phyloP scores from a whole-genome alignment of 2,113 vertebrate genomes.

The Calypte anna region DNA sequence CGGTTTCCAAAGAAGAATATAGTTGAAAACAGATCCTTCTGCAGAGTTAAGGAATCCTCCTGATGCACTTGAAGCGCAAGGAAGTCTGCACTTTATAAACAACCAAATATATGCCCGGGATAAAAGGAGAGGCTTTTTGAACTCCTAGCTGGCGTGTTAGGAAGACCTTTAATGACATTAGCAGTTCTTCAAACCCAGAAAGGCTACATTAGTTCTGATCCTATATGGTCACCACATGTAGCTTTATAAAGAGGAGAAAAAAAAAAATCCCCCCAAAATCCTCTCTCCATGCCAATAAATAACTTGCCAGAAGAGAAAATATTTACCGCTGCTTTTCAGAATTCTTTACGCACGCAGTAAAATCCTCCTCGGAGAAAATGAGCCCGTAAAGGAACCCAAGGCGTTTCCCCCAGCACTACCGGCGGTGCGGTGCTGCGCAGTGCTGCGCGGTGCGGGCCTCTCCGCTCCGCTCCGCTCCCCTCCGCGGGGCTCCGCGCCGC shows the following conservation, averaged over 20 bases:
- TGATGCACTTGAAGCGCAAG: slow-evolving; percentile 59
- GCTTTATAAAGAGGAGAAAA: slow-evolving; percentile 22
- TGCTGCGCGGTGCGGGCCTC: neutral
- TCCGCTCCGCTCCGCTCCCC: neutral
- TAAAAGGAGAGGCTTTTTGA: slow-evolving; percentile 69
- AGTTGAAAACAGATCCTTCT: slow-evolving; percentile 63
- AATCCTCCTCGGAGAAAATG: slow-evolving; percentile 63
- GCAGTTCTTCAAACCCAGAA: slow-evolving; percentile 72
- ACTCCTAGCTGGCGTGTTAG: slow-evolving; percentile 59
- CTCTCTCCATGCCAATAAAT: slow-evolving; percentile 62
- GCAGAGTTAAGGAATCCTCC: slow-evolving; percentile 23
- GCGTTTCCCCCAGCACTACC: slow-evolving; percentile 9
- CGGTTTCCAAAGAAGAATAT: slow-evolving; percentile 49
- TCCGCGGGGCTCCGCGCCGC: neutral
- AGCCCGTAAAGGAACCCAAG: slow-evolving; percentile 54
- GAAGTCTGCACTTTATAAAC: slow-evolving; percentile 72
- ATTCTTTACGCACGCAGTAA: slow-evolving; percentile 62
- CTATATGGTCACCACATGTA: slow-evolving; percentile 72
- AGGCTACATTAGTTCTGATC: slow-evolving; percentile 62
- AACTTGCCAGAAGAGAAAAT: slow-evolving; percentile 71
- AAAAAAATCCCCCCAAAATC: neutral
- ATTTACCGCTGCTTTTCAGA: slow-evolving; percentile 70
- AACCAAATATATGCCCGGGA: slow-evolving; percentile 55
- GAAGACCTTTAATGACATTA: slow-evolving; percentile 75
- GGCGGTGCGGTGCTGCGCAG: neutral